Conservation (phyloP, 2,113 vertebrate species). For the Caranx melampygus region DNA sequence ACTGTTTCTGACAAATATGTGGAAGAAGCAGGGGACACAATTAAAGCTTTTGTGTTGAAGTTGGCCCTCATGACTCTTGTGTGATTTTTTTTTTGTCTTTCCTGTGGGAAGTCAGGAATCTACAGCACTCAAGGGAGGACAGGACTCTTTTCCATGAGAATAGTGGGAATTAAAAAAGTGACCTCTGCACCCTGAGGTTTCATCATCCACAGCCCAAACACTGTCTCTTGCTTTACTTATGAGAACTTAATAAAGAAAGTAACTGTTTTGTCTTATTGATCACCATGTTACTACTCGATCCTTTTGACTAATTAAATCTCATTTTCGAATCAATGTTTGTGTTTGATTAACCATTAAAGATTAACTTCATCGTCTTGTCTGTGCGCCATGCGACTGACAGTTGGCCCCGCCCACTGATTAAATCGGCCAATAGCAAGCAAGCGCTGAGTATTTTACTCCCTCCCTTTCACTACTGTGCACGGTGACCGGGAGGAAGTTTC, state of each 20-base stretch:
- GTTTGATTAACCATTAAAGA: conserved; percentile 33
- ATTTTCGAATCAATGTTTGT: neutral
- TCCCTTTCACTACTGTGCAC: neutral
- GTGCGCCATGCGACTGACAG: neutral
- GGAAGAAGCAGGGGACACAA: neutral
- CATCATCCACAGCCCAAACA: neutral
- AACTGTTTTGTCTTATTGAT: neutral
- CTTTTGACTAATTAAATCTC: neutral
- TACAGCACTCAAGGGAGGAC: conserved; percentile 46
- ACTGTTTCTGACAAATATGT: neutral
- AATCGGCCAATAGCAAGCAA: conserved; percentile 57
- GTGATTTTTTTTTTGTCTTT: conserved; percentile 5
- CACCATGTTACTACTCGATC: too few relatives aligned
- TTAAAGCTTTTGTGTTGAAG: conserved; percentile 6
- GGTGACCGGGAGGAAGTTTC: conserved; percentile 31
- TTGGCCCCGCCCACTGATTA: conserved; percentile 35
- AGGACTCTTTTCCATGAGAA: conserved; percentile 53
- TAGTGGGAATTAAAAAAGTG: conserved; percentile 60
- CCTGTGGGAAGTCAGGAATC: conserved; percentile 31
- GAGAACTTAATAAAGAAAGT: neutral
- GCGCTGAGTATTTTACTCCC: neutral
- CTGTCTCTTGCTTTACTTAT: neutral
- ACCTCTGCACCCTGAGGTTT: conserved; percentile 34
- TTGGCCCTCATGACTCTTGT: neutral
- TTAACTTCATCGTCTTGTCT: conserved; percentile 19